A percentile compares a stretch with the other conserved stretches of the same genome.
Conservation (phyloP, 2,888 invertebrate genomes). For the Nebria salina region DNA sequence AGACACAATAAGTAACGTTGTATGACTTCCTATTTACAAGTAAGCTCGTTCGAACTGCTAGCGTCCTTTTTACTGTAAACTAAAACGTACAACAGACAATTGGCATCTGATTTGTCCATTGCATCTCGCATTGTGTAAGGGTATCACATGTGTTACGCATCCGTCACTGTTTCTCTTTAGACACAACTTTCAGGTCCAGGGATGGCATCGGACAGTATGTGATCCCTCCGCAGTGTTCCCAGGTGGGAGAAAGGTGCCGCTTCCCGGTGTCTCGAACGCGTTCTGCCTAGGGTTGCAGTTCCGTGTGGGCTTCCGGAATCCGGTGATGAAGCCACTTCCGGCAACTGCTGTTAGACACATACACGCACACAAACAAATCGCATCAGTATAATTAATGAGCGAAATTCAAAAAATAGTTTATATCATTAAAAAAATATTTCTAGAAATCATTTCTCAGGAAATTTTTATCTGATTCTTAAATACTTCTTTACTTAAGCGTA, state of each 20-base stretch:
- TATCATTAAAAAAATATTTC: too few relatives aligned
- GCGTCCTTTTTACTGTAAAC: not conserved
- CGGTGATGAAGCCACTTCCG: conserved; percentile 52
- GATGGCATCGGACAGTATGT: conserved; percentile 84
- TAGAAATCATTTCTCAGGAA: too few relatives aligned
- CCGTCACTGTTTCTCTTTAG: conserved; percentile 61
- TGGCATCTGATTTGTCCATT: conserved; percentile 21
- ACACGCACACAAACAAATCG: conserved; percentile 1
- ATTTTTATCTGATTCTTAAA: too few relatives aligned
- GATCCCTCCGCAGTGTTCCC: conserved; percentile 74
- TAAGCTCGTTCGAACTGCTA: conserved; percentile 18
- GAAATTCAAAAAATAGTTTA: too few relatives aligned
- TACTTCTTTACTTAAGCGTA: too few relatives aligned
- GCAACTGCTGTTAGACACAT: conserved; percentile 50
- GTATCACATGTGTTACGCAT: conserved; percentile 44
- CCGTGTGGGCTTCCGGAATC: conserved; percentile 50
- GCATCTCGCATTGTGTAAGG: conserved; percentile 4
- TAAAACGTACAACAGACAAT: conserved; percentile 8
- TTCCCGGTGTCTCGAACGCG: conserved; percentile 58
- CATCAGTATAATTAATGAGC: too few relatives aligned
- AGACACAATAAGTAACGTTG: conserved; percentile 16
- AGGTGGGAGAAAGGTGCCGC: conserved; percentile 64
- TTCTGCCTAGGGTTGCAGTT: conserved; percentile 57
- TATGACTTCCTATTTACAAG: conserved; percentile 12
- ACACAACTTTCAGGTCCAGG: conserved; percentile 92